These are phyloP conservation scores for Vanessa cardui DNA, from an alignment of 2,888 invertebrate species.

Conservation along the genomic window DNA sequence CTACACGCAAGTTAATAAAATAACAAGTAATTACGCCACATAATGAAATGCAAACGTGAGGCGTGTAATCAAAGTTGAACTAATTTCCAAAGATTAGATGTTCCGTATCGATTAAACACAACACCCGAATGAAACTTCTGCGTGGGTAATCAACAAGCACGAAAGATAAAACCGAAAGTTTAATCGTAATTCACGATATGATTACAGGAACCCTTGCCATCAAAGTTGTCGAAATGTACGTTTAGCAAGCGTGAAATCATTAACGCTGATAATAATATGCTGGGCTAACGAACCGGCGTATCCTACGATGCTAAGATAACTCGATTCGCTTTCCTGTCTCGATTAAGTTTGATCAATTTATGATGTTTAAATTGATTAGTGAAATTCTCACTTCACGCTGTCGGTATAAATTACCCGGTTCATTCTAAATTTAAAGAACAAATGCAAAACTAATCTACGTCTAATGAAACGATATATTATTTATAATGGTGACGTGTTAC, in stretches of 20 bases:
- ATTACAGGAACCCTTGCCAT: conserved; percentile 60
- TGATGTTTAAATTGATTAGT: conserved; percentile 9
- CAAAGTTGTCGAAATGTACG: conserved; percentile 53
- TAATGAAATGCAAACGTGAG: conserved; percentile 44
- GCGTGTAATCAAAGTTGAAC: conserved; percentile 55
- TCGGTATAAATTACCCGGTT: no score
- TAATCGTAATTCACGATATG: conserved; percentile 67
- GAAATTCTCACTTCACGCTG: not conserved
- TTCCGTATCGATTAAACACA: conserved; percentile 64
- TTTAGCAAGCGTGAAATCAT: conserved; percentile 72
- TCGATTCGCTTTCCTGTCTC: conserved; percentile 41
- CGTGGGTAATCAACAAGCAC: conserved; percentile 62
- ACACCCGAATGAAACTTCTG: conserved; percentile 57
- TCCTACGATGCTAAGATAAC: conserved; percentile 48
- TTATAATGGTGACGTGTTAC: no score
- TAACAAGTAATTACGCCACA: conserved; percentile 22
- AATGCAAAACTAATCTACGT: no score
- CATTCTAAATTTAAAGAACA: no score
- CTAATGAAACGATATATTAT: no score
- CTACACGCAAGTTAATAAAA: not conserved
- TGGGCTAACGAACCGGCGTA: conserved; percentile 66
- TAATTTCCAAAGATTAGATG: conserved; percentile 59
- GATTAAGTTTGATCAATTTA: conserved; percentile 13
- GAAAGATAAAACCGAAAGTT: conserved; percentile 70
- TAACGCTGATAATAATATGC: conserved; percentile 71